Base-by-base conservation (phyloP, 2,888 invertebrate species). In the Plutella xylostella region DNA sequence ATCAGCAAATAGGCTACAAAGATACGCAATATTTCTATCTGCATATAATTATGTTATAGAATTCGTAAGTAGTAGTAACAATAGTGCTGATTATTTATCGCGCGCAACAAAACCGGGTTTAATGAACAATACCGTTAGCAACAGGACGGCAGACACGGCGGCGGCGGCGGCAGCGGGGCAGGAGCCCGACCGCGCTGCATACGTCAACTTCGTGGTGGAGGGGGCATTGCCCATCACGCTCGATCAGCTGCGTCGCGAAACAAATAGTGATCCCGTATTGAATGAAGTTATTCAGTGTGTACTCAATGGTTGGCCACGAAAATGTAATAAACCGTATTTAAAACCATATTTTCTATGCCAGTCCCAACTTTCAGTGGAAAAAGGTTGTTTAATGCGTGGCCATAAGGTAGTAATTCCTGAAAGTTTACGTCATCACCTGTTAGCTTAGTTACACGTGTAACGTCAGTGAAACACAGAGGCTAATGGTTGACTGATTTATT, bases 11-110 rank as follows among this genome's bases (percentile, higher is more conserved):
- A n/a, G n/a, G n/a, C n/a, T n/a, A n/a, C n/a, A n/a, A n/a, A n/a
- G n/a, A n/a, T n/a, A n/a, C n/a, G n/a, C n/a, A n/a, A n/a, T n/a
- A n/a, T n/a, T n/a, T n/a, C n/a, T n/a, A n/a, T n/a, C n/a, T n/a
- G n/a, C 49, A 0, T 60, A 59, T 45, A 57, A 60, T 45, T 60
- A 58, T 42, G 47, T 0, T 6, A 58, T 60, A 3, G 57, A 61
- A 39, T 61, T 57, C 41, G 45, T 60, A 1, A 41, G 48, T 6
- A 58, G 57, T 19, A 44, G 40, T 2, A 43, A 52, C 21, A 45
- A 40, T 14, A 9, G 19, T 17, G 44, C 37, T 3, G 35, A 44
- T 12, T 37, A 21, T 22, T 28, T 28, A 22, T 44, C 38, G 3
- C 43, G 43, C 20, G 43, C 43, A 3, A 38, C 3, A 4, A 25